Base-by-base conservation (phyloP, 2,797 vertebrate genomes). In the Sebastes ruberrimus region DNA sequence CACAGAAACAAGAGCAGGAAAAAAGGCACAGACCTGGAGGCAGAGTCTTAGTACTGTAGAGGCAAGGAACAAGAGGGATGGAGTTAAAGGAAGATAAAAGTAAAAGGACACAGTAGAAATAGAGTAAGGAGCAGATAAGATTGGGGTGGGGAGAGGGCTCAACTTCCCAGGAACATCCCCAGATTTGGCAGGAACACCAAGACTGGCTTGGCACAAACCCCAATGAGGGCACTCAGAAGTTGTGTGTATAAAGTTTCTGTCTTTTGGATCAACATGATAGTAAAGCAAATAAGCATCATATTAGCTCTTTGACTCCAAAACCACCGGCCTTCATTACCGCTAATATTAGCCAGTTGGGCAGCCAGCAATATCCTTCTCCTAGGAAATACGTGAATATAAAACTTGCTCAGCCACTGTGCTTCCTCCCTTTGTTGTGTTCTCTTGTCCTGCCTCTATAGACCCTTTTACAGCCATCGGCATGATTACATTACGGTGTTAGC, bases 151-250 rank as follows among this genome's bases (percentile, higher is more conserved):
- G 52, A 35, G 28, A 69, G 57, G 42, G 38, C 38, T 72, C 32
- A 65, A 52, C 35, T 65, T 64, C 42, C 49, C 61, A 71, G 76
- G 20, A 86, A 82, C 57, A 88, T 76, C 76, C 77, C 32, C 57
- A 59, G 35, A 69, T 76, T 13, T 83, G 83, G 77, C 68, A 75
- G 28, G 5, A 64, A 83, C 59, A 49, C 16, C 25, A 71, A 53
- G 42, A 66, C 30, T 42, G 81, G 6, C 49, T 81, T 52, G 59
- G 76, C 32, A 81, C 28, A 64, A 73, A 77, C 38, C 30, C 30
- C 14, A 77, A n/a, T 61, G 57, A 71, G 52, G 32, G 42, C 27
- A 63, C 3, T 73, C 38, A 60, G 27, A 86, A 64, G 69, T 53
- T 69, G 38, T 49, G 65, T 66, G 64, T 71, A 18, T 61, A 46